These are phyloP conservation scores for Hemicentrotus pulcherrimus DNA, from an alignment of 35 echinoderm and acorn worm species.

Conservation along the genomic window DNA sequence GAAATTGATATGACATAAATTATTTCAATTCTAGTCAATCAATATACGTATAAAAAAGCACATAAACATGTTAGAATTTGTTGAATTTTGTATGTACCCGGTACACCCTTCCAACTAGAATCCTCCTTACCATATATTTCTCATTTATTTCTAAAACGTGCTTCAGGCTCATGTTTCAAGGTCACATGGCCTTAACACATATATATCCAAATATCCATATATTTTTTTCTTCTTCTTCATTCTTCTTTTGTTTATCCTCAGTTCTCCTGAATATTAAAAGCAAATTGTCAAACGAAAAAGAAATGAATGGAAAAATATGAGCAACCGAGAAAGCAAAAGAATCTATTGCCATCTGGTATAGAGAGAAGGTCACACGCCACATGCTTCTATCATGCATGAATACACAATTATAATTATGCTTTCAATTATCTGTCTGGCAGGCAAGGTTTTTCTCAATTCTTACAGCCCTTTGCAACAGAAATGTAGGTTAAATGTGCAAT, in stretches of 20 bases:
- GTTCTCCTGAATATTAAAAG: background rate
- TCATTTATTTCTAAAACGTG: no score
- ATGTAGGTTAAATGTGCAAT: background rate
- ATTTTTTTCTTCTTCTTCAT: no score
- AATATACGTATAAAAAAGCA: no score
- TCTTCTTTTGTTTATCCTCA: background rate
- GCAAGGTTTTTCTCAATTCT: background rate
- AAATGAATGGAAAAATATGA: background rate
- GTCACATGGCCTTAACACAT: background rate
- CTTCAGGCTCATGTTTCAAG: no score
- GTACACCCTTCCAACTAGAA: no score
- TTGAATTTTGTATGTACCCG: no score
- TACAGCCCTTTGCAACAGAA: background rate
- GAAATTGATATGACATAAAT: no score
- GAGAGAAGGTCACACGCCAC: background rate
- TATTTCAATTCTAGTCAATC: no score
- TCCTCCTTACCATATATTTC: no score
- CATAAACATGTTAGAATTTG: no score
- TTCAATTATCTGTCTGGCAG: constrained; percentile 3
- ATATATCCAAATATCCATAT: no score
- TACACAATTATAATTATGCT: constrained; percentile 14
- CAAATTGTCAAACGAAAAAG: background rate
- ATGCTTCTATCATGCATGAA: background rate
- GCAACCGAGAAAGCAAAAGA: background rate
- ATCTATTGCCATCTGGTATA: background rate